Evolutionary conservation across 2,113 vertebrate species (phyloP).

Genomic region (Murina feae): DNA sequence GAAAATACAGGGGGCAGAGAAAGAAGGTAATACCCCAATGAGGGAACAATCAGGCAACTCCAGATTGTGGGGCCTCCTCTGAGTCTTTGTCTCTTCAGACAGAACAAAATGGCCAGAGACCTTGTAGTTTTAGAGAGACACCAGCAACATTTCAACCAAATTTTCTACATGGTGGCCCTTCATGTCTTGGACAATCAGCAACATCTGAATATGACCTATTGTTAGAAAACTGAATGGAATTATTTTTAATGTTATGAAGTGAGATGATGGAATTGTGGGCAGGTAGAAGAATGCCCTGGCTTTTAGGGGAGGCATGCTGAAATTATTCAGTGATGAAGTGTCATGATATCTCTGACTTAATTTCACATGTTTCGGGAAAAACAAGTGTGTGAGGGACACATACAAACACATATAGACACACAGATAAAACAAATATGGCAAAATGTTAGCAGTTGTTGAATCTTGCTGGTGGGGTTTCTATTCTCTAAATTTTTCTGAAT

Average conservation of each 20-base stretch:
- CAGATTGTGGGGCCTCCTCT: no score
- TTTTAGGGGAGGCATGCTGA: neutral
- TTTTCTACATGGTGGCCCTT: neutral
- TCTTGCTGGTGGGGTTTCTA: neutral
- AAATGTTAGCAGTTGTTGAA: neutral
- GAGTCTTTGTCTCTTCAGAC: neutral
- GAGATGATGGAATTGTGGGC: neutral
- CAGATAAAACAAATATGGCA: neutral
- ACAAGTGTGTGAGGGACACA: neutral
- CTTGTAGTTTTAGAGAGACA: neutral
- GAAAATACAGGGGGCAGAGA: neutral
- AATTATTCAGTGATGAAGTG: neutral
- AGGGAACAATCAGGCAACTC: neutral
- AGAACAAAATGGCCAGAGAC: neutral
- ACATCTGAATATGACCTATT: neutral
- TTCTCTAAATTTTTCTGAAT: neutral
- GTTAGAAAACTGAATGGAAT: neutral
- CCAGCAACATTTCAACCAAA: no score
- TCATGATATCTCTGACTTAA: neutral
- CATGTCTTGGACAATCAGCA: fast-evolving
- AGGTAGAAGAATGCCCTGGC: neutral
- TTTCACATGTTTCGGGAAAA: neutral
- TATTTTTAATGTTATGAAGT: neutral
- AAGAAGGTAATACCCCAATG: neutral
- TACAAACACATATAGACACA: fast-evolving